phyloP scores from a whole-genome alignment of 1,140 invertebrate genomes.

The Eueides isabella region DNA sequence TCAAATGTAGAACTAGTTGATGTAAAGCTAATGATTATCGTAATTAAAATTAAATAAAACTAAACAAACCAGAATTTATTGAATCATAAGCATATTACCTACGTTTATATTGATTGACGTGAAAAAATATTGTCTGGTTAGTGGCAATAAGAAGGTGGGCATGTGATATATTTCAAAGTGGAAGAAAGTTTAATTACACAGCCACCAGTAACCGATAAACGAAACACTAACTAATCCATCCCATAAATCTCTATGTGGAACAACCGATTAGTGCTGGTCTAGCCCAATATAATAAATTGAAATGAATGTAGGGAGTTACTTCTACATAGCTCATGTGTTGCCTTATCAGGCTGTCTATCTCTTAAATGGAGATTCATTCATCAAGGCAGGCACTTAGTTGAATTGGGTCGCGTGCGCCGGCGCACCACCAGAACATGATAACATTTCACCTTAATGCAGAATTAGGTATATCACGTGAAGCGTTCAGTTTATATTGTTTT shows the following conservation, averaged over 20 bases:
- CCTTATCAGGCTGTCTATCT: constrained; percentile 45
- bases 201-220: constrained; percentile 30
- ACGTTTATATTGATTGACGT: not conserved
- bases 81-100: not conserved
- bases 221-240: constrained; percentile 40
- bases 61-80: not conserved
- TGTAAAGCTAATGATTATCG: not conserved
- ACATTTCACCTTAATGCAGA: constrained; percentile 58
- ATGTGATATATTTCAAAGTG: constrained; percentile 12
- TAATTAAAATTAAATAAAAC: not conserved
- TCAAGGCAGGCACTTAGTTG: constrained; percentile 57
- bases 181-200: constrained; percentile 25
- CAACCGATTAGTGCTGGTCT: constrained; percentile 46
- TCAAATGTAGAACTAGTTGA: constrained; percentile 18
- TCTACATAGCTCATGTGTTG: constrained; percentile 45
- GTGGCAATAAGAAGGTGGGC: not conserved
- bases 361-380: constrained; percentile 52
- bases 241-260: constrained; percentile 47
- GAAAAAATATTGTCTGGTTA: not conserved
- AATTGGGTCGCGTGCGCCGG: constrained; percentile 53
- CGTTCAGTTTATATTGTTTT: no score
- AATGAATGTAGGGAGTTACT: constrained; percentile 42
- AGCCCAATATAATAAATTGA: constrained; percentile 53
- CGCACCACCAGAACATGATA: constrained; percentile 47
- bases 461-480: constrained; percentile 19